phyloP scores from a whole-genome alignment of 2,888 invertebrate genomes.

The Arenicola marina region DNA sequence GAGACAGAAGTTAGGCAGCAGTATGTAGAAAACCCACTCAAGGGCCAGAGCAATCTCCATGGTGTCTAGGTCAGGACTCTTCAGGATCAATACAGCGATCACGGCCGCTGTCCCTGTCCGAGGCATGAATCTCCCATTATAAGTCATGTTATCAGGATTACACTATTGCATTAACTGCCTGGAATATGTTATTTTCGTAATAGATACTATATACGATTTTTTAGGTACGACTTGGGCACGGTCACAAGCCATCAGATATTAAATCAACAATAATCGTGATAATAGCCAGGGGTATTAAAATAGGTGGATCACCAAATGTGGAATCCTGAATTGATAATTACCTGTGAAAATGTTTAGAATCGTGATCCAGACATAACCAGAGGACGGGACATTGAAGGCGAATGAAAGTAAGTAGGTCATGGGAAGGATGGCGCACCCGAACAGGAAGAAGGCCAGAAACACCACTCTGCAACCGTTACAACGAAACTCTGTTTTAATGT shows the following conservation, averaged over 20 bases:
- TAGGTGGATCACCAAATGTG: too few species aligned
- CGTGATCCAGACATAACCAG: conserved; percentile 75
- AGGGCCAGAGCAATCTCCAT: conserved; percentile 67
- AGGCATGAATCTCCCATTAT: too few species aligned
- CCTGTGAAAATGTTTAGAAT: conserved; percentile 68
- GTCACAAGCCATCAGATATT: too few species aligned
- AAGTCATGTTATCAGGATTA: too few species aligned
- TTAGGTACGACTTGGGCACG: too few species aligned
- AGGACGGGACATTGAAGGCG: conserved; percentile 73
- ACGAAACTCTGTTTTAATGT: neutral
- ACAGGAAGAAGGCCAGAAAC: conserved; percentile 70
- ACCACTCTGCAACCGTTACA: conserved; percentile 48
- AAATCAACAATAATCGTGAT: too few species aligned
- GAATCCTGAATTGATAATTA: neutral
- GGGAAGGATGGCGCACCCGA: conserved; percentile 75
- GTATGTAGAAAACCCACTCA: conserved; percentile 70
- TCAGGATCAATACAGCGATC: conserved; percentile 72
- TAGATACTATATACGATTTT: too few species aligned
- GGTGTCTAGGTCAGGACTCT: conserved; percentile 68
- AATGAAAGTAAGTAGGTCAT: conserved; percentile 73
- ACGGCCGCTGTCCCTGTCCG: conserved; percentile 67
- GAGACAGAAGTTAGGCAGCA: conserved; percentile 74
- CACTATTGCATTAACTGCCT: too few species aligned
- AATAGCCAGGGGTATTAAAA: too few species aligned
- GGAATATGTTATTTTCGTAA: too few species aligned